These are phyloP conservation scores for Spongilla lacustris DNA, from an alignment of 37 sponge, comb jelly and placozoan genomes.

Conservation along the genomic window DNA sequence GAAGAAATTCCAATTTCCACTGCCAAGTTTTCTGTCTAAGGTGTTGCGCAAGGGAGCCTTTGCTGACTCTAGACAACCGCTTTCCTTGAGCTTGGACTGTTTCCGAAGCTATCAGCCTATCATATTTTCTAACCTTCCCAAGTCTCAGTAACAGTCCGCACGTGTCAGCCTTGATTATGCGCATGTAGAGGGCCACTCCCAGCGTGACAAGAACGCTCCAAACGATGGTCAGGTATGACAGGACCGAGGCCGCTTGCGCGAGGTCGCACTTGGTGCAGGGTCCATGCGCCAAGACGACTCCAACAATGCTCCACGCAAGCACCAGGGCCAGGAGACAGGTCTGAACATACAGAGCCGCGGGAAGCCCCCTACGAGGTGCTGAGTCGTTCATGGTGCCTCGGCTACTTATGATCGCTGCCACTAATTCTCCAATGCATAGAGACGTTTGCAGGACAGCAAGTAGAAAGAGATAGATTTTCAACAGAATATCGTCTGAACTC, in stretches of 20 bases:
- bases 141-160: slow-evolving; percentile 1
- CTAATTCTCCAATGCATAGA: slow-evolving; percentile 36
- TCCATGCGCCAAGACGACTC: slow-evolving; percentile 76
- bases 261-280: slow-evolving; percentile 54
- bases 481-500: slow-evolving; percentile 38
- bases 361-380: slow-evolving; percentile 46
- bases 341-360: slow-evolving; percentile 46
- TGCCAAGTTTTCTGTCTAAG: slow-evolving; percentile 65
- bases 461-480: slow-evolving; percentile 58
- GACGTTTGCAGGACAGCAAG: slow-evolving; percentile 42
- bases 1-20: slow-evolving; percentile 59
- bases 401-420: slow-evolving; percentile 41
- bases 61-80: slow-evolving; percentile 40
- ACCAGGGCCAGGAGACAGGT: slow-evolving; percentile 29
- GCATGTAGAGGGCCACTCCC: slow-evolving; percentile 28
- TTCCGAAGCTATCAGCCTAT: background rate
- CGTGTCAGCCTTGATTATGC: slow-evolving; percentile 39
- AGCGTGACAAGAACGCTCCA: slow-evolving; percentile 58
- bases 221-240: slow-evolving; percentile 40
- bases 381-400: slow-evolving; percentile 72
- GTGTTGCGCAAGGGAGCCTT: slow-evolving; percentile 28
- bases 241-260: slow-evolving; percentile 23
- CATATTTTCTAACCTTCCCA: too few species aligned
- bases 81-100: slow-evolving; percentile 7
- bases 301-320: slow-evolving; percentile 71